These are phyloP conservation scores for Listronotus oregonensis DNA, from an alignment of 1,140 invertebrate species.

Conservation along the genomic window DNA sequence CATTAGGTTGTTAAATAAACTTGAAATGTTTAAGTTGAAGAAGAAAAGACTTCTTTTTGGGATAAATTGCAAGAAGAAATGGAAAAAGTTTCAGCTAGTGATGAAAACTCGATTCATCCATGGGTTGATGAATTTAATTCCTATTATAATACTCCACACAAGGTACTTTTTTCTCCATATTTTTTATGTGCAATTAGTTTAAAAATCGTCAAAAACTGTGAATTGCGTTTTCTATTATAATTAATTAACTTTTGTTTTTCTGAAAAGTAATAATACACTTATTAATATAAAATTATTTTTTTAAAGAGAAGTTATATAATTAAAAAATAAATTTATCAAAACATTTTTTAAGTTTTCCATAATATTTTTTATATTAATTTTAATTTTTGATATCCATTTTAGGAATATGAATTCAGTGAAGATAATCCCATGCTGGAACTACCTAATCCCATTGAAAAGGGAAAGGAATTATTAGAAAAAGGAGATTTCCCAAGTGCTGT, in stretches of 20 bases:
- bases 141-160: conserved; percentile 66
- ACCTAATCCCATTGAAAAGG: conserved; percentile 84
- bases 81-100: conserved; percentile 68
- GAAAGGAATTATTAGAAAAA: conserved; percentile 77
- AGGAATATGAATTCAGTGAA: conserved; percentile 83
- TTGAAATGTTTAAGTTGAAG: conserved; percentile 55
- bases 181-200: too few species aligned
- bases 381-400: conserved; percentile 12
- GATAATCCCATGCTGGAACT: conserved; percentile 86
- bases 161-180: conserved; percentile 58
- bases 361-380: too few species aligned
- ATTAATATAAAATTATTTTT: too few species aligned
- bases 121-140: conserved; percentile 71
- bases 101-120: conserved; percentile 57
- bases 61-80: conserved; percentile 77
- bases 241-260: too few species aligned
- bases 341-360: too few species aligned
- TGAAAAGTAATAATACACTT: too few species aligned
- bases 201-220: too few species aligned
- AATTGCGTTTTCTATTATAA: too few species aligned
- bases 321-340: too few species aligned
- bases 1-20: too few species aligned
- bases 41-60: conserved; percentile 72
- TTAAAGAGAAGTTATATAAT: too few species aligned
- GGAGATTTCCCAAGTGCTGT: conserved; percentile 96